These are phyloP conservation scores for Castor canadensis DNA, from an alignment of 2,113 vertebrate species.

Conservation along the genomic window DNA sequence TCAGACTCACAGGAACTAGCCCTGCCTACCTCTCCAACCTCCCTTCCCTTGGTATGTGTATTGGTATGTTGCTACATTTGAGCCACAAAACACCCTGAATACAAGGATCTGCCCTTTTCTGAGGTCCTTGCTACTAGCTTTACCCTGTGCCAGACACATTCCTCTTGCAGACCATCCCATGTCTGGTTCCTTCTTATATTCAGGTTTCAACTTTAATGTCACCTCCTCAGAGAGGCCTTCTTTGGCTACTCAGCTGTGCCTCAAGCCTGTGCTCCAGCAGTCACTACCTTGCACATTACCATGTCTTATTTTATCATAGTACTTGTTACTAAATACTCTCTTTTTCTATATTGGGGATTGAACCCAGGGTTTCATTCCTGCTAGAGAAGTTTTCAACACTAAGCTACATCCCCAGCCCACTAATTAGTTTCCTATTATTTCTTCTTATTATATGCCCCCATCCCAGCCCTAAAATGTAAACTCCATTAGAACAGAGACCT, in stretches of 20 bases:
- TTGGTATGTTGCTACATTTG: neutral
- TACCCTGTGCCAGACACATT: neutral
- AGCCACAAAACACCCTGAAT: neutral
- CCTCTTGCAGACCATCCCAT: neutral
- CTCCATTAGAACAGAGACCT: neutral
- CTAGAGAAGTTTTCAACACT: neutral
- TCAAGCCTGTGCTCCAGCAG: too few relatives aligned
- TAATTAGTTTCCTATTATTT: neutral
- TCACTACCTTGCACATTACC: neutral
- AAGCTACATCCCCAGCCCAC: neutral
- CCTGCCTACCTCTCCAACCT: neutral
- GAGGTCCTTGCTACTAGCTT: neutral
- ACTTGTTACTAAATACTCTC: neutral
- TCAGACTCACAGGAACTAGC: neutral
- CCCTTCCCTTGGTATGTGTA: neutral
- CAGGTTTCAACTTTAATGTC: neutral
- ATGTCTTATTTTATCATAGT: neutral
- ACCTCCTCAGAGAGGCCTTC: neutral
- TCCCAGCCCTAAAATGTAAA: neutral
- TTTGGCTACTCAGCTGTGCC: neutral
- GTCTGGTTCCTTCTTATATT: neutral
- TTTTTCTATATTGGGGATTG: neutral
- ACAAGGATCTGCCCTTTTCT: neutral
- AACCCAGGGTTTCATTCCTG: neutral
- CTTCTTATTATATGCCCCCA: neutral